phyloP scores from a whole-genome alignment of 2,797 vertebrate species.

The Myotis daubentonii region DNA sequence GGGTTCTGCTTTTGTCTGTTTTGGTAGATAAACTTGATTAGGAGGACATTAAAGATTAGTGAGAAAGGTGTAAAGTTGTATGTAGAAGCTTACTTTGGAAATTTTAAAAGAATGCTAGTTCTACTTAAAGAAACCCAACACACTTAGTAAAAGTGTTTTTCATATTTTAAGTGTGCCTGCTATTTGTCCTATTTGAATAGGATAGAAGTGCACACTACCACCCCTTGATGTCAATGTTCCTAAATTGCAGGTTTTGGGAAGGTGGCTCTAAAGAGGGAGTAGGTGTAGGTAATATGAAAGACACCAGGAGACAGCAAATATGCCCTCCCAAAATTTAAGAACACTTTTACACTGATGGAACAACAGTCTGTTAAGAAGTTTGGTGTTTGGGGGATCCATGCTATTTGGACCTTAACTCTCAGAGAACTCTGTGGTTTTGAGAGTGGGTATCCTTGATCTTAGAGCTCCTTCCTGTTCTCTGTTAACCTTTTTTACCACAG shows the following conservation, averaged over 20 bases:
- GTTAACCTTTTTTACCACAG: neutral
- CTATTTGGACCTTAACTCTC: neutral
- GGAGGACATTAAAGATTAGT: slow-evolving; percentile 11
- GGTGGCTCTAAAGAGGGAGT: neutral
- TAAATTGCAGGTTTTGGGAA: slow-evolving; percentile 22
- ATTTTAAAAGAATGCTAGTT: neutral
- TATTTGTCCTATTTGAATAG: slow-evolving; percentile 29
- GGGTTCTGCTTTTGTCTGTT: neutral
- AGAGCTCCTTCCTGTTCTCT: neutral
- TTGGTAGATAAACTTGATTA: slow-evolving; percentile 7
- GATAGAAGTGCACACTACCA: neutral
- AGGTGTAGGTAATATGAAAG: neutral
- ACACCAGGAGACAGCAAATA: neutral
- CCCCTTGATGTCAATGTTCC: neutral
- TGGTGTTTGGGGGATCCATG: neutral
- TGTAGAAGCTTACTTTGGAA: neutral
- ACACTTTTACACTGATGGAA: neutral
- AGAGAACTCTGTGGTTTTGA: slow-evolving; percentile 3
- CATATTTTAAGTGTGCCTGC: neutral
- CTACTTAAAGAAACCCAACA: neutral
- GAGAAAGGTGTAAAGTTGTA: slow-evolving; percentile 14
- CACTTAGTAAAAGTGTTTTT: neutral
- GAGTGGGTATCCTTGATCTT: neutral
- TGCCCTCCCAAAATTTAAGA: neutral
- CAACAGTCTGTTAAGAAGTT: neutral